These are phyloP conservation scores for Zoanthus gigantus DNA, from an alignment of 92 coral and sea anemone species.

Conservation along the genomic window DNA sequence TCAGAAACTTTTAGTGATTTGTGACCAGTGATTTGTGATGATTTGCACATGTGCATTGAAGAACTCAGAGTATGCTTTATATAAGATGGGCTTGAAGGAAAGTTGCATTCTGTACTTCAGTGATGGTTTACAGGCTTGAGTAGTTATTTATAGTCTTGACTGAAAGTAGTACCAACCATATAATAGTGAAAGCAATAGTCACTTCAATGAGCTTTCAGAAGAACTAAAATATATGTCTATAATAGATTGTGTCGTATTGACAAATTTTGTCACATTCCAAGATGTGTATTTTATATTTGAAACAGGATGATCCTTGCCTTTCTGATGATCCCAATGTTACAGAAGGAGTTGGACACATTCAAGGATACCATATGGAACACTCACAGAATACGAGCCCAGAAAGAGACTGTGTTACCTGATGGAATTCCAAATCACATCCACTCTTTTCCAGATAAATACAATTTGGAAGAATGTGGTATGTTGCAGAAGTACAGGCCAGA, in stretches of 20 bases:
- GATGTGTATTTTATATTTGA: conserved; percentile 20
- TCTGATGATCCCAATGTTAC: conserved; percentile 38
- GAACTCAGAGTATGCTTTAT: conserved; percentile 23
- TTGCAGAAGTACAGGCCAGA: neutral
- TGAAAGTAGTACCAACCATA: conserved; percentile 4
- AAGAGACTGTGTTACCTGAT: conserved; percentile 50
- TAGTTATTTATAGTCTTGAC: conserved; percentile 2
- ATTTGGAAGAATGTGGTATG: conserved; percentile 47
- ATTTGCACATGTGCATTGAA: conserved; percentile 30
- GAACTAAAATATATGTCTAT: conserved; percentile 8
- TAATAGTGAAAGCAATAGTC: conserved; percentile 7
- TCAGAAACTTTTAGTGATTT: conserved; percentile 17
- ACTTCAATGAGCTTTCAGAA: conserved; percentile 8
- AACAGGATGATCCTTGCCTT: conserved; percentile 23
- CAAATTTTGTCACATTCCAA: conserved; percentile 2
- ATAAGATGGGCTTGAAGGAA: conserved; percentile 26
- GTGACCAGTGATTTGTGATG: conserved; percentile 27
- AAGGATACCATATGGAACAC: conserved; percentile 50
- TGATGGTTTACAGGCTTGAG: conserved; percentile 12
- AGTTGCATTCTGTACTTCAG: conserved; percentile 23
- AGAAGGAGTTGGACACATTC: conserved; percentile 40
- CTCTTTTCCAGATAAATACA: conserved; percentile 50
- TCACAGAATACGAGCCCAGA: conserved; percentile 51
- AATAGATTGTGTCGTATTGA: conserved; percentile 14
- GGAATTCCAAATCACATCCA: conserved; percentile 55